Percentiles rank a stretch among this genome's conserved stretches.
These are phyloP conservation scores for Mamestra configurata DNA, from an alignment of 1,140 invertebrate species.

Conservation along the genomic window DNA sequence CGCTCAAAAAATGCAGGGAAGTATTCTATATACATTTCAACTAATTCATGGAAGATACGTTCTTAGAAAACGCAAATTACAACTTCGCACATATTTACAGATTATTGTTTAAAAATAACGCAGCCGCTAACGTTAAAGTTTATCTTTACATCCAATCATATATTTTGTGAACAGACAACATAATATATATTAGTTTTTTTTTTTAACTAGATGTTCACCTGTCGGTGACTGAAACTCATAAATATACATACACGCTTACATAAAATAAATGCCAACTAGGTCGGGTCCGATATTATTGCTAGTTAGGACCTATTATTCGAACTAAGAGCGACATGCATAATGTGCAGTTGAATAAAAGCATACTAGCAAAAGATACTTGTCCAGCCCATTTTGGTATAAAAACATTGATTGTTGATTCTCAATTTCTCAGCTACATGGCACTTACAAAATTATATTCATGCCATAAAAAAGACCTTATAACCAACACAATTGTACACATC, in stretches of 20 bases:
- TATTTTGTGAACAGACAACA: conserved; percentile 49
- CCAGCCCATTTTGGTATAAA: neutral
- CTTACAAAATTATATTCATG: neutral
- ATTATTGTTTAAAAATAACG: conserved; percentile 37
- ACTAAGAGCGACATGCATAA: conserved; percentile 27
- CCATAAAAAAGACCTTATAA: neutral
- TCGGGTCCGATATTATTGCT: conserved; percentile 45
- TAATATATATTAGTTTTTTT: conserved; percentile 39
- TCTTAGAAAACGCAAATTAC: conserved; percentile 30
- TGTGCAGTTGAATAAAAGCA: neutral
- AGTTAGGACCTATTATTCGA: conserved; percentile 33
- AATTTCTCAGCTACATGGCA: neutral
- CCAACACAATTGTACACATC: conserved; percentile 10
- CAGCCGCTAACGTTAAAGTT: conserved; percentile 22
- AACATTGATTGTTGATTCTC: neutral
- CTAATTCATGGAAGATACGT: conserved; percentile 47
- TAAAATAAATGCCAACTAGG: conserved; percentile 60
- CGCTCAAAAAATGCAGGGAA: conserved; percentile 41
- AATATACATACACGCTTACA: conserved; percentile 51
- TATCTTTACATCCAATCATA: conserved; percentile 47
- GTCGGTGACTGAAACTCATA: conserved; percentile 21
- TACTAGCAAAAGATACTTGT: too few species aligned
- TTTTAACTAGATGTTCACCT: conserved; percentile 13
- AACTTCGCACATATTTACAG: conserved; percentile 32
- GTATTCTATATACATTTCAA: conserved; percentile 44